These are phyloP conservation scores for Drosophila affinis DNA, from an alignment of 2,888 invertebrate genomes.

Conservation along the genomic window DNA sequence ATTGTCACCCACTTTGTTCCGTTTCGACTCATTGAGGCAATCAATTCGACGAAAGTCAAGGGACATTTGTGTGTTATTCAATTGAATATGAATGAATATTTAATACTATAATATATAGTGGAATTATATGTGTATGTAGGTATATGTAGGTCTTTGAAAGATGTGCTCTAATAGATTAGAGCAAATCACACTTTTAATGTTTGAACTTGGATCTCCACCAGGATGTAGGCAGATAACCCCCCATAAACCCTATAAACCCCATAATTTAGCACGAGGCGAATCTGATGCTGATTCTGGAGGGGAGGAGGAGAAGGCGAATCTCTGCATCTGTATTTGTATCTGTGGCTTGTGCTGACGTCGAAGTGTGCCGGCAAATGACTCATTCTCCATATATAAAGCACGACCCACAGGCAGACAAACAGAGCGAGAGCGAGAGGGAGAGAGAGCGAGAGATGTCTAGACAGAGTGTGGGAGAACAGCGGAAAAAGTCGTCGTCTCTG, in stretches of 20 bases:
- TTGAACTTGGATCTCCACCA: slow-evolving; percentile 33
- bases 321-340: background rate
- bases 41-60: slow-evolving; percentile 30
- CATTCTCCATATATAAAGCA: slow-evolving; percentile 41
- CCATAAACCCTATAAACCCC: background rate
- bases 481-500: background rate
- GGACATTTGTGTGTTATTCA: slow-evolving; percentile 18
- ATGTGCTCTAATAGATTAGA: background rate
- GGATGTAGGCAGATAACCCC: slow-evolving; percentile 29
- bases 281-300: background rate
- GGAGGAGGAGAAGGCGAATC: too few species aligned
- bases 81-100: slow-evolving; percentile 23
- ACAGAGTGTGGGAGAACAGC: background rate
- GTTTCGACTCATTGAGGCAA: slow-evolving; percentile 3
- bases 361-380: slow-evolving; percentile 59
- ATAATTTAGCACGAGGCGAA: background rate
- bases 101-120: background rate
- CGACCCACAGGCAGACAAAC: slow-evolving; percentile 19
- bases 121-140: background rate
- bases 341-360: slow-evolving; percentile 31
- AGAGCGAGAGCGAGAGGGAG: background rate
- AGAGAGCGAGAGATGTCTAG: background rate
- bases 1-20: slow-evolving; percentile 29
- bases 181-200: slow-evolving; percentile 15
- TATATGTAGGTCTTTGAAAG: too few species aligned